Percentiles rank a stretch among this genome's conserved stretches.
These are phyloP conservation scores for rat (Rattus norvegicus) DNA, from an alignment of 2,113 vertebrate species.

Conservation along the genomic window DNA sequence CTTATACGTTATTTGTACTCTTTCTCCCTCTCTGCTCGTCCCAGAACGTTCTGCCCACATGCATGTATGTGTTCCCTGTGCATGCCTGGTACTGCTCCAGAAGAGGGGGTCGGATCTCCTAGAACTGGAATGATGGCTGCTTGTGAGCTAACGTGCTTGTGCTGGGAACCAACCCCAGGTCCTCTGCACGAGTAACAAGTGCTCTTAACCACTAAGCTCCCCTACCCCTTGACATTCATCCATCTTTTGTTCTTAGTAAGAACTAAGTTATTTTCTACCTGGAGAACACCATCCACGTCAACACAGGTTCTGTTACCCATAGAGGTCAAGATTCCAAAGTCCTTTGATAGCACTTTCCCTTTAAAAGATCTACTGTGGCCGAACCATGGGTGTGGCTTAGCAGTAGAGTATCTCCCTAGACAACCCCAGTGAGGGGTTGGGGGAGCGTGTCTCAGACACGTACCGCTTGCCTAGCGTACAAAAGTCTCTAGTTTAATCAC, in stretches of 20 bases:
- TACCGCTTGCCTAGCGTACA: background rate
- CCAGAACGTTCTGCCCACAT: background rate
- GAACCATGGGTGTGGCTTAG: background rate
- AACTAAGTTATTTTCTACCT: background rate
- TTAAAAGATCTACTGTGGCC: background rate
- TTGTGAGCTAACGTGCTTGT: too few relatives aligned
- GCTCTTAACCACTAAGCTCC: background rate
- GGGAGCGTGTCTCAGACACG: background rate
- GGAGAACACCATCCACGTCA: background rate
- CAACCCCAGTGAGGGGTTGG: background rate
- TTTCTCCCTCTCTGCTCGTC: background rate
- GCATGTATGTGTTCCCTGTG: background rate
- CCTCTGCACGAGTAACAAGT: background rate
- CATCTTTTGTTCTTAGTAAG: background rate
- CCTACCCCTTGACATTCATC: background rate
- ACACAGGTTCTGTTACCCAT: background rate
- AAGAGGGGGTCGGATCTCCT: background rate
- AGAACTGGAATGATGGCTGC: background rate
- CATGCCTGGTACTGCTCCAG: background rate
- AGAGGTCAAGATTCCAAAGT: background rate
- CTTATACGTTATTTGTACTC: rapidly evolving
- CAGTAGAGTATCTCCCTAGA: background rate
- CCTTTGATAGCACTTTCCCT: background rate
- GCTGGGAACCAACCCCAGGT: background rate
- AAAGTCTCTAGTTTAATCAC: background rate